Evolutionary conservation across 1,140 invertebrate genomes (phyloP).

Genomic region (Drosophila ananassae): DNA sequence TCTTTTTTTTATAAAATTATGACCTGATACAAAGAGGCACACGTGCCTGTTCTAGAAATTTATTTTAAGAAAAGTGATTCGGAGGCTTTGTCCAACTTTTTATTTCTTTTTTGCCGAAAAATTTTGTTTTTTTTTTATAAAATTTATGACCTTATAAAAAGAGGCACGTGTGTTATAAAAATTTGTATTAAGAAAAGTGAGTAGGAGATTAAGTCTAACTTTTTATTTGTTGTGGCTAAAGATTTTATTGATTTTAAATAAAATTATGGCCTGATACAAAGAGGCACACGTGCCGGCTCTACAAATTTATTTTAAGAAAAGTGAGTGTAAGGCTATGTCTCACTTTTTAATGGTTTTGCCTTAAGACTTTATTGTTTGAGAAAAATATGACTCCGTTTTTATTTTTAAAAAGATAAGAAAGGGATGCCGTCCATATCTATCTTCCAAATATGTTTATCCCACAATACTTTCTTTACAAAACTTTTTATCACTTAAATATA

Average conservation of each 20-base stretch:
- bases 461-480: not conserved
- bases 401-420: constrained; percentile 1
- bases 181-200: no score
- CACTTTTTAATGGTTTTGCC: no score
- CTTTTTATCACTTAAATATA: not conserved
- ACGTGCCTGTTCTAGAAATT: constrained; percentile 1
- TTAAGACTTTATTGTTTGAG: no score
- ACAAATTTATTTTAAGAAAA: constrained; percentile 8
- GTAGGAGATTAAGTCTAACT: no score
- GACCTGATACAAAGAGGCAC: constrained; percentile 16
- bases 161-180: no score
- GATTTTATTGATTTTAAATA: no score
- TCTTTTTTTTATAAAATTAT: constrained; percentile 17
- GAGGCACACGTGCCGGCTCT: constrained; percentile 18
- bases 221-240: no score
- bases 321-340: not conserved
- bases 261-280: constrained; percentile 11
- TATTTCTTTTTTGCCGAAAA: no score
- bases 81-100: no score
- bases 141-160: no score
- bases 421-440: not conserved
- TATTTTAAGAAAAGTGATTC: constrained; percentile 10
- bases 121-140: no score
- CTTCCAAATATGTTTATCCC: no score
- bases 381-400: not conserved